Evolutionary conservation across 2,113 vertebrate genomes (phyloP).

Genomic region (Anarhynchus alexandrinus): DNA sequence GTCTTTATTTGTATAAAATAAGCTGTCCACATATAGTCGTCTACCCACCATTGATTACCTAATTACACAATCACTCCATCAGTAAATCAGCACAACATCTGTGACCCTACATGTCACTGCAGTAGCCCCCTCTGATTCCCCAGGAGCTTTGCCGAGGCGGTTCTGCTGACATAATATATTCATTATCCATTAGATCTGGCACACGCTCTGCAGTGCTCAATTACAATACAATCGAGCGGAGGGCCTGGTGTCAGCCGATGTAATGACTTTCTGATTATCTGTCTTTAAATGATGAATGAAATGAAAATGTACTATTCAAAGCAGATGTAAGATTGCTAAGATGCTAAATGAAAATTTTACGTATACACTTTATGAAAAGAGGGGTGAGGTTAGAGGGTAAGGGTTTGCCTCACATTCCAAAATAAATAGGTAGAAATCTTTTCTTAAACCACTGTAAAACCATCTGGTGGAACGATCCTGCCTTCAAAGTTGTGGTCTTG

Average conservation of each 20-base stretch:
- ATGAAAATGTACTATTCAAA: slow-evolving; percentile 86
- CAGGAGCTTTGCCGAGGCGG: slow-evolving; percentile 65
- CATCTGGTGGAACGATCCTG: neutral
- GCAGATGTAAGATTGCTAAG: slow-evolving; percentile 71
- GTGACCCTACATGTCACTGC: slow-evolving; percentile 72
- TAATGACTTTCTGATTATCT: slow-evolving; percentile 99
- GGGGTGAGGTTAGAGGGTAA: slow-evolving; percentile 4
- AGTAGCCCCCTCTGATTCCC: slow-evolving; percentile 62
- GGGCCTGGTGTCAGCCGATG: slow-evolving; percentile 86
- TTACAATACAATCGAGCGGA: slow-evolving; percentile 85
- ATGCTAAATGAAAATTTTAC: slow-evolving; percentile 69
- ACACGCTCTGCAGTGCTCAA: slow-evolving; percentile 83
- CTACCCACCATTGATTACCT: slow-evolving; percentile 78
- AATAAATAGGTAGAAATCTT: neutral
- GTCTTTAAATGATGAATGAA: slow-evolving; percentile 99
- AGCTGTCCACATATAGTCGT: slow-evolving; percentile 50
- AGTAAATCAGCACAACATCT: slow-evolving; percentile 77
- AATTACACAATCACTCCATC: slow-evolving; percentile 78
- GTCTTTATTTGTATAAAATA: slow-evolving; percentile 43
- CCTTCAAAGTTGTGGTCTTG: neutral
- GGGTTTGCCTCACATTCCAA: neutral
- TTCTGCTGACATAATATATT: slow-evolving; percentile 82
- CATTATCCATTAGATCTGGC: slow-evolving; percentile 85
- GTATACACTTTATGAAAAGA: neutral
- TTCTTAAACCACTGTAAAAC: neutral